Percentiles rank a stretch among this genome's conserved stretches.
These are phyloP conservation scores for Hirtodrosophila confusa DNA, from an alignment of 2,888 invertebrate species.

Conservation along the genomic window DNA sequence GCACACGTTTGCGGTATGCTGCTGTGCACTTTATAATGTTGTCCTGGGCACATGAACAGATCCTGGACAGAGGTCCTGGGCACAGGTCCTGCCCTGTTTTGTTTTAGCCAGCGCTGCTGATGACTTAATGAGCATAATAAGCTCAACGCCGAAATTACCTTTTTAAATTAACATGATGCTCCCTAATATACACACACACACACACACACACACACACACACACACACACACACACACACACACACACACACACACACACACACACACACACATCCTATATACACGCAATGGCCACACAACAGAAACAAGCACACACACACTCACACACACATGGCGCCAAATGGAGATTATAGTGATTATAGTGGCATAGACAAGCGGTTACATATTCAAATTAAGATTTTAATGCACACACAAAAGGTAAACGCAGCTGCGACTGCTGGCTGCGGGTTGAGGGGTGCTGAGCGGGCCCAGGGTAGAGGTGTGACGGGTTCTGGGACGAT, in stretches of 20 bases:
- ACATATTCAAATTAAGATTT: constrained; percentile 78
- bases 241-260: constrained; percentile 21
- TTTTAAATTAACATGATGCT: constrained; percentile 78
- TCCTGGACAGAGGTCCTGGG: constrained; percentile 20
- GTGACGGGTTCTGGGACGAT: not conserved
- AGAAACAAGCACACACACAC: constrained; percentile 5
- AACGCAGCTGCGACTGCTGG: constrained; percentile 29
- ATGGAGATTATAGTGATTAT: constrained; percentile 61
- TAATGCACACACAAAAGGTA: constrained; percentile 59
- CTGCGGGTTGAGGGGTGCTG: not conserved
- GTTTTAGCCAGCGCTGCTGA: constrained; percentile 47
- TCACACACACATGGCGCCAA: constrained; percentile 35
- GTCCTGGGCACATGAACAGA: constrained; percentile 28
- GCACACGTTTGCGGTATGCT: constrained; percentile 65
- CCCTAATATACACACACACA: constrained; percentile 18
- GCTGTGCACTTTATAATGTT: constrained; percentile 67
- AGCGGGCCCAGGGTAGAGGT: not conserved
- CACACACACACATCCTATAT: constrained; percentile 15
- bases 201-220: constrained; percentile 7
- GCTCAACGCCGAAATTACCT: constrained; percentile 77
- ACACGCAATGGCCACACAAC: constrained; percentile 18
- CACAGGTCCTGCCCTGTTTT: constrained; percentile 42
- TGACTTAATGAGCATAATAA: constrained; percentile 80
- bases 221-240: not conserved
- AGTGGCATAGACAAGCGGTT: constrained; percentile 72